A percentile compares a stretch with the other conserved stretches of the same genome.
Conservation (phyloP, 2,888 invertebrate species). For the Spilosoma lubricipeda region DNA sequence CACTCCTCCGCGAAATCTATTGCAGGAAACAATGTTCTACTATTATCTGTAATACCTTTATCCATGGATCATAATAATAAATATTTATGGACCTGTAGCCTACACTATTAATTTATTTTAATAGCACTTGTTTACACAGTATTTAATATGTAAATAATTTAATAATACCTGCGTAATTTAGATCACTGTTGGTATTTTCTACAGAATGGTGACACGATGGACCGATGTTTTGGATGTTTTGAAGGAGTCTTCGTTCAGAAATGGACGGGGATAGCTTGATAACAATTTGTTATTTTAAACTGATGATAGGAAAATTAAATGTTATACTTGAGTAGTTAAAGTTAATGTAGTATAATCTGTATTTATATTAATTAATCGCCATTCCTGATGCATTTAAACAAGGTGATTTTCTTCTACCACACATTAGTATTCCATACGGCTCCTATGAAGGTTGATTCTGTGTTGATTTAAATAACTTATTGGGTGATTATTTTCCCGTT, state of each 20-base stretch:
- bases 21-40: too few species aligned
- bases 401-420: constrained; percentile 6
- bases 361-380: constrained; percentile 35
- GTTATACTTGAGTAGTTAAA: not conserved
- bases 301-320: not conserved
- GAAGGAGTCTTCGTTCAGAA: too few species aligned
- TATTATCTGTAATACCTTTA: not conserved
- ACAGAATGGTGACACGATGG: not conserved
- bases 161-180: not conserved
- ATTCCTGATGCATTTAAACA: constrained; percentile 33
- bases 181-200: not conserved
- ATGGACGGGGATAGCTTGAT: too few species aligned
- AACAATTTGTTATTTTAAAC: not conserved
- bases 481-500: not conserved
- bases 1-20: too few species aligned
- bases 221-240: too few species aligned
- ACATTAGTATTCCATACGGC: constrained; percentile 32
- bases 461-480: constrained; percentile 5
- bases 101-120: not conserved
- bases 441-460: constrained; percentile 36
- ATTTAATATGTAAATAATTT: not conserved
- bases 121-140: not conserved
- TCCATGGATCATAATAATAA: not conserved
- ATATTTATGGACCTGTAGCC: not conserved
- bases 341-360: constrained; percentile 6